Evolutionary conservation across 2,113 vertebrate species (phyloP).

Genomic region (Micromys minutus): DNA sequence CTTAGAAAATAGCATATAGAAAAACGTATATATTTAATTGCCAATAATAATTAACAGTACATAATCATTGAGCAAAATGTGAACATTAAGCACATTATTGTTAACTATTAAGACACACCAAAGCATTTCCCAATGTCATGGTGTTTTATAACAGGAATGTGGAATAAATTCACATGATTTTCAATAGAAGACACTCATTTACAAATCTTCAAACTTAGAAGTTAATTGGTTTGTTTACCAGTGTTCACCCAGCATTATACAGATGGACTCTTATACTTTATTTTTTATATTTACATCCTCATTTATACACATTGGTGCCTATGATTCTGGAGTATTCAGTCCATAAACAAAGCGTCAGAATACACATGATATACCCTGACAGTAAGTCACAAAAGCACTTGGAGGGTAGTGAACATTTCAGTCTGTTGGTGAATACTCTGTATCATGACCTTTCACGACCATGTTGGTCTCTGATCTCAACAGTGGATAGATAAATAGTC

Average conservation of each 20-base stretch:
- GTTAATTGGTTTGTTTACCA: not conserved
- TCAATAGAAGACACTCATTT: not conserved
- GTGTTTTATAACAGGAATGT: not conserved
- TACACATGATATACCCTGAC: not conserved
- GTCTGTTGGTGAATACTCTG: not conserved
- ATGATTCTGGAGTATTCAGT: not conserved
- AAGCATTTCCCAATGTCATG: not conserved
- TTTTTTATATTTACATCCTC: not conserved
- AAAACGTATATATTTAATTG: rapidly evolving
- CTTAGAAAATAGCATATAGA: not conserved
- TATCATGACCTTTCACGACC: not conserved
- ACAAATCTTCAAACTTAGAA: not conserved
- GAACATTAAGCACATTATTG: not conserved
- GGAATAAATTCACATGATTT: not conserved
- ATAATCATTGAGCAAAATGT: not conserved
- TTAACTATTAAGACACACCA: not conserved
- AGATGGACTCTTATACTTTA: not conserved
- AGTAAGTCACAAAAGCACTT: not conserved
- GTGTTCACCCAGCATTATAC: not conserved
- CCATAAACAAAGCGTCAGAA: not conserved
- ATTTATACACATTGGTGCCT: not conserved
- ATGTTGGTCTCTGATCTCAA: not conserved
- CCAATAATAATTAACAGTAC: not conserved
- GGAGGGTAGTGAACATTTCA: not conserved
- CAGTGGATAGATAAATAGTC: not conserved